Evolutionary conservation across 2,888 invertebrate species (phyloP).

Genomic region (Rotaria sp.): DNA sequence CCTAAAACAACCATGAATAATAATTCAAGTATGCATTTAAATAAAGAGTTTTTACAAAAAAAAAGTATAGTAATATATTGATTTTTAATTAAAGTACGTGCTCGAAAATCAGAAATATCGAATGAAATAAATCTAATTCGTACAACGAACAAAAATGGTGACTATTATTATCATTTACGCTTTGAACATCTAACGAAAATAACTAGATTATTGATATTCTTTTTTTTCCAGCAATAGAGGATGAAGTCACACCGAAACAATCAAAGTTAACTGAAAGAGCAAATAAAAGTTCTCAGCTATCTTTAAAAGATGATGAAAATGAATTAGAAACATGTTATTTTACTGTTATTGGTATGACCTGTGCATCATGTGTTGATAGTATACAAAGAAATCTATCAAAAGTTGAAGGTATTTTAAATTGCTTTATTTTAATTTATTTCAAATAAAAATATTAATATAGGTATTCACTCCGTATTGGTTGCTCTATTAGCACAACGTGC

Average conservation of each 20-base stretch:
- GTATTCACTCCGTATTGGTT: constrained; percentile 77
- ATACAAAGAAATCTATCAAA: constrained; percentile 48
- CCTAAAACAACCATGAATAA: neutral
- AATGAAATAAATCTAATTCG: neutral
- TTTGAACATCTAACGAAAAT: too few relatives aligned
- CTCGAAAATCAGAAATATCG: neutral
- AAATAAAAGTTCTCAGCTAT: neutral
- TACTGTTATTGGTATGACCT: constrained; percentile 56
- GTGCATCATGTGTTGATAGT: constrained; percentile 57
- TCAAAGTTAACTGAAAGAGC: neutral
- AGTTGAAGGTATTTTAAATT: constrained; percentile 51
- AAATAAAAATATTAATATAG: constrained; percentile 49
- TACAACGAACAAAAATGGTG: neutral
- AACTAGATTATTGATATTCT: too few relatives aligned
- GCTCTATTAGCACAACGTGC: constrained; percentile 88
- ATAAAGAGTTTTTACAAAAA: neutral
- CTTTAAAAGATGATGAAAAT: neutral
- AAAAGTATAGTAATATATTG: too few relatives aligned
- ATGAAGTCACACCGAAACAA: neutral
- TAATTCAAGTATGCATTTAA: neutral
- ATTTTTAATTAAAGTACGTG: neutral
- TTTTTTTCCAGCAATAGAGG: neutral
- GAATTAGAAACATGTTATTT: constrained; percentile 26
- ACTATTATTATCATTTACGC: neutral
- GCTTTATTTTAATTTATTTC: neutral